Evolutionary conservation across 2,797 vertebrate genomes (phyloP), one percentile per base, ranked within the genome.

Genomic region (Ctenopoma multispine): DNA sequence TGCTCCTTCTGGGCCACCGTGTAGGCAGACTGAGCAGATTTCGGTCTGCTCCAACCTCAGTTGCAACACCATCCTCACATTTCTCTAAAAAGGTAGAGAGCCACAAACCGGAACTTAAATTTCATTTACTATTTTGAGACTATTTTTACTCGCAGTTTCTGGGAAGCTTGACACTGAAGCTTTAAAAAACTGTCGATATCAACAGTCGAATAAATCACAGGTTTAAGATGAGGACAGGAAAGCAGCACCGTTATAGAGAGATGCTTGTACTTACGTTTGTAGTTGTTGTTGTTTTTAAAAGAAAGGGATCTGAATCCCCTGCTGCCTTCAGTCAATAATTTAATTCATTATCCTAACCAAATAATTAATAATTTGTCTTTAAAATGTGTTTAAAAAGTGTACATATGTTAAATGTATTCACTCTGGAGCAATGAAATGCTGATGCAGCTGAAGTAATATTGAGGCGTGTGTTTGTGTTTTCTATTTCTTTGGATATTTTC

Each of bases 1-100:
- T 41, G 2, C 40, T 36, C 70, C 66, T 68, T 10, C 63, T 14
- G 63, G 69, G 57, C 47, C 69, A 43, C 46, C 27, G 69, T 1
- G 34, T 20, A n/a, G 41, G 63, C 63, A 4, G 69, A 62, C 63
- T 5, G 69, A 62, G 20, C 36, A 17, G 5, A 44, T 43, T n/a
- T 46, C 36, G 61, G 64, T 27, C 75, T 66, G 43, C 41, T 72
- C 48, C 43, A 43, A 4, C 50, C 21, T 3, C 63, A 79, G 57
- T 72, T 83, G 55, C 36, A 81, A 79, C 59, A 75, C 55, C 58
- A 78, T 46, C 64, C 51, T 29, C 12, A 31, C 43, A 34, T 63
- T 44, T 44, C 2, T 38, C n/a, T 56, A 9, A 10, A 12, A 59
- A 61, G 3, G 14, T 48, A 44, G 7, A 70, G 20, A 75, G 7